Conservation (phyloP, 1,140 invertebrate species). For the Drosophila mayri region DNA sequence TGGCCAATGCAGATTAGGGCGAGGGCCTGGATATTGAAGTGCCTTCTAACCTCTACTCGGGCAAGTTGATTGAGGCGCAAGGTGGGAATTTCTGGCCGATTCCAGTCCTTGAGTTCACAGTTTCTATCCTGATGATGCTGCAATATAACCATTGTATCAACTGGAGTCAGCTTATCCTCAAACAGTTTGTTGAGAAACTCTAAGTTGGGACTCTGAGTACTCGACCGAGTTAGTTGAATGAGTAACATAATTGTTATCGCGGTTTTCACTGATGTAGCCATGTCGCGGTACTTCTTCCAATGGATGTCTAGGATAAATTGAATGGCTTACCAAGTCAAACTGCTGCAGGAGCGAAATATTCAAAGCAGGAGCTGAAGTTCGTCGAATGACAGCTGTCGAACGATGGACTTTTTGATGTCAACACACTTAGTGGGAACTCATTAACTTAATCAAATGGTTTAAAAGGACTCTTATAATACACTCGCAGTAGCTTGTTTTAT, state of each 20-base stretch:
- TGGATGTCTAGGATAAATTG: background rate
- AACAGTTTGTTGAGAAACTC: conserved; percentile 6
- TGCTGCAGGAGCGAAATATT: background rate
- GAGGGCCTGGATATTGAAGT: background rate
- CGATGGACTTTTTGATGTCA: background rate
- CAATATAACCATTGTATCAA: conserved; percentile 22
- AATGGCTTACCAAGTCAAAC: background rate
- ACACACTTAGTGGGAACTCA: background rate
- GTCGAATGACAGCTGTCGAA: background rate
- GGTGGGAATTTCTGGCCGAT: background rate
- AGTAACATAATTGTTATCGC: background rate
- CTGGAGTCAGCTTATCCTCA: background rate
- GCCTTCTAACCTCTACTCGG: background rate
- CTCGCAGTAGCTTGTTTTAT: background rate
- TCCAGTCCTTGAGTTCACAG: conserved; percentile 8
- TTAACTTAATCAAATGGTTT: background rate
- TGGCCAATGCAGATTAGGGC: conserved; percentile 30
- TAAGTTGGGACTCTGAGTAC: background rate
- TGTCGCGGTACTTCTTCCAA: background rate
- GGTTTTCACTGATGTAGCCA: background rate
- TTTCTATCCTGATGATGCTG: background rate
- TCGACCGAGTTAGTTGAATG: background rate
- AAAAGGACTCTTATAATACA: background rate
- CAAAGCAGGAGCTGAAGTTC: background rate
- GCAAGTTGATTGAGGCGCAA: conserved; percentile 4